These are phyloP conservation scores for Centropyge bicolor DNA, from an alignment of 2,797 vertebrate genomes.

Conservation along the genomic window DNA sequence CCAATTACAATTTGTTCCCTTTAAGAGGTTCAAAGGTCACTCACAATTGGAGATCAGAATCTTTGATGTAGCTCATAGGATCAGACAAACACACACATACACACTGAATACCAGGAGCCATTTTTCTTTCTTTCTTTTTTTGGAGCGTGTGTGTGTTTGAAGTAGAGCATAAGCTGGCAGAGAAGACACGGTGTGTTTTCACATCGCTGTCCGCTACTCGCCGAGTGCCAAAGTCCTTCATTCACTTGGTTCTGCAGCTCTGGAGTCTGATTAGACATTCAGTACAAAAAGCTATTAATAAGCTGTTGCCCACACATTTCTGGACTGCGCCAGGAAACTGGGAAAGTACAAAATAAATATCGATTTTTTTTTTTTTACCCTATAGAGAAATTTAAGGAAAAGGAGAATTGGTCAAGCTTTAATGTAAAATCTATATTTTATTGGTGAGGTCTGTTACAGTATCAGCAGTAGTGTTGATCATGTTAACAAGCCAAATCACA, in stretches of 20 bases:
- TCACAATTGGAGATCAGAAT: slow-evolving; percentile 23
- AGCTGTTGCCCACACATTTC: slow-evolving; percentile 17
- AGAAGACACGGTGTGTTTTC: slow-evolving; percentile 39
- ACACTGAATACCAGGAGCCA: slow-evolving; percentile 45
- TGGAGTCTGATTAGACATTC: slow-evolving; percentile 27
- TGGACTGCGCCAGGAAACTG: slow-evolving; percentile 12
- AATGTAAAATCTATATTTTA: slow-evolving; percentile 3
- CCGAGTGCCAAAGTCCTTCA: slow-evolving; percentile 64
- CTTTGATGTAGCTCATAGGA: slow-evolving; percentile 52
- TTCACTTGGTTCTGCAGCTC: slow-evolving; percentile 40
- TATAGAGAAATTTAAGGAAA: not conserved
- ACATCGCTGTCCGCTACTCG: slow-evolving; percentile 32
- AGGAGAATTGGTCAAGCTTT: slow-evolving; percentile 22
- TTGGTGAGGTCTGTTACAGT: slow-evolving; percentile 44
- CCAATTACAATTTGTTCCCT: slow-evolving; percentile 23
- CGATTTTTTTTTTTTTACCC: slow-evolving; percentile 25
- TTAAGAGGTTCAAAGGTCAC: slow-evolving; percentile 26
- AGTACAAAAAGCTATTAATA: slow-evolving; percentile 23
- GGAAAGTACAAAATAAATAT: not conserved
- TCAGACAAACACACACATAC: slow-evolving; percentile 38
- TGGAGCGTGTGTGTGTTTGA: slow-evolving; percentile 44
- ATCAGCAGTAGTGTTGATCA: slow-evolving; percentile 32
- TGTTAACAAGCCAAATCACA: slow-evolving; percentile 35
- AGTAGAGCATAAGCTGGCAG: slow-evolving; percentile 47
- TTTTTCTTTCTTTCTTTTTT: slow-evolving; percentile 6